These are phyloP conservation scores for Sipha maydis DNA, from an alignment of 2,888 invertebrate genomes.

Conservation along the genomic window DNA sequence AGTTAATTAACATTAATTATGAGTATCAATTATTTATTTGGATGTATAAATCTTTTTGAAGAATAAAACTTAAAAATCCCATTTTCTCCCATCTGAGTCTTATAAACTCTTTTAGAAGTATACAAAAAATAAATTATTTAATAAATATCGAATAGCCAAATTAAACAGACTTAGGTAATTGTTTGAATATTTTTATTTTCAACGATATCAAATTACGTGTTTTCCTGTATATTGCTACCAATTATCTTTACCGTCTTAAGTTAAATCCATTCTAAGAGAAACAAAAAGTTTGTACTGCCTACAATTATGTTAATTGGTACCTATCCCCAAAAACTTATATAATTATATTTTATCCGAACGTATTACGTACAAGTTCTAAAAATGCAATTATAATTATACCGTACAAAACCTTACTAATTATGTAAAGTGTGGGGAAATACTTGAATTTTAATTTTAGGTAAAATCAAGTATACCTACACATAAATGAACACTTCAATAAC, in stretches of 20 bases:
- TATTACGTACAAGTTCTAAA: slow-evolving; percentile 28
- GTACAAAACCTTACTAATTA: slow-evolving; percentile 23
- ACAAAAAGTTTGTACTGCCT: slow-evolving; percentile 35
- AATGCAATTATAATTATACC: slow-evolving; percentile 18
- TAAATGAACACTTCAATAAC: slow-evolving; percentile 10
- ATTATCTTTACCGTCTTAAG: slow-evolving; percentile 6
- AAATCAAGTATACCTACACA: neutral
- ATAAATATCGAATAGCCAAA: neutral
- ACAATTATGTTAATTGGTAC: slow-evolving; percentile 36
- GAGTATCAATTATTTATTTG: too few relatives aligned
- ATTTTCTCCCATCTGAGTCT: neutral
- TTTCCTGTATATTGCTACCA: neutral
- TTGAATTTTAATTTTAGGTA: slow-evolving; percentile 34
- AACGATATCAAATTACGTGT: neutral
- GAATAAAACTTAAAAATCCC: too few relatives aligned
- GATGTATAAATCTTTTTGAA: too few relatives aligned
- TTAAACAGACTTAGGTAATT: neutral
- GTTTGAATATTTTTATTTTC: neutral
- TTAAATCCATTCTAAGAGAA: slow-evolving; percentile 25
- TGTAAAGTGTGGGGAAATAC: slow-evolving; percentile 8
- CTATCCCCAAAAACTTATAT: slow-evolving; percentile 22
- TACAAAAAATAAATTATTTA: neutral
- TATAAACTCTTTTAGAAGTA: too few relatives aligned
- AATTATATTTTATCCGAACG: slow-evolving; percentile 25
- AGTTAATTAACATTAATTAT: neutral